Conservation (phyloP, 2,888 invertebrate species). For the Archips crataeganus region DNA sequence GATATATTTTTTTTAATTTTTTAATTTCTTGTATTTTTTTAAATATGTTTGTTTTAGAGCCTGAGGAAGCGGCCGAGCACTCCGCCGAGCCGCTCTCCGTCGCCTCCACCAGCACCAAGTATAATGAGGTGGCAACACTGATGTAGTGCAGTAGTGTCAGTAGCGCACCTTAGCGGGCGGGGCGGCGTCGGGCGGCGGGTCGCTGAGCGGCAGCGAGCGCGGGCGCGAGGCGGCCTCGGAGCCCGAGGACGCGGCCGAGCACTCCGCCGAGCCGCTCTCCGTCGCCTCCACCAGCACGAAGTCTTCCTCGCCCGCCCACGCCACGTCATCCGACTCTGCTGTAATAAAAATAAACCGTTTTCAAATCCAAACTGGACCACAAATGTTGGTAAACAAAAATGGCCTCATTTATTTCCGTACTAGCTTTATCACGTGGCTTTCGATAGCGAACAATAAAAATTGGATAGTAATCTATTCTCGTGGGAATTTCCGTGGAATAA, state of each 20-base stretch:
- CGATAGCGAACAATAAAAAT: no score
- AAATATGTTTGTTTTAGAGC: no score
- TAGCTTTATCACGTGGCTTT: no score
- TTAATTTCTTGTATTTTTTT: no score
- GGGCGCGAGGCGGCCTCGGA: constrained; percentile 77
- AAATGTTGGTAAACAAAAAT: no score
- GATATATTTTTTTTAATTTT: no score
- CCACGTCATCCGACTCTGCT: constrained; percentile 80
- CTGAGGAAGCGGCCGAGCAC: constrained; percentile 70
- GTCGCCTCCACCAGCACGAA: constrained; percentile 93
- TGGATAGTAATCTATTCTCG: no score
- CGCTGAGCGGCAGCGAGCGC: constrained; percentile 67
- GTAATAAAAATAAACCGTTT: constrained; percentile 28
- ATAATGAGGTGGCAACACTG: no score
- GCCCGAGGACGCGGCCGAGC: constrained; percentile 69
- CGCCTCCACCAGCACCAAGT: constrained; percentile 93
- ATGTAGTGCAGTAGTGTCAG: neutral
- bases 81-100: constrained; percentile 85
- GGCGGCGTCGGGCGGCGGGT: constrained; percentile 25
- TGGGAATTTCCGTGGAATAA: no score
- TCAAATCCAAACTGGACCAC: no score
- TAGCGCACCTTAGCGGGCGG: constrained; percentile 30
- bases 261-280: constrained; percentile 85
- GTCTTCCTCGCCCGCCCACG: constrained; percentile 91
- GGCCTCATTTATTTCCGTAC: no score